Evolutionary conservation across 1,140 invertebrate species (phyloP).

Genomic region (Brachionus rotundiformis): DNA sequence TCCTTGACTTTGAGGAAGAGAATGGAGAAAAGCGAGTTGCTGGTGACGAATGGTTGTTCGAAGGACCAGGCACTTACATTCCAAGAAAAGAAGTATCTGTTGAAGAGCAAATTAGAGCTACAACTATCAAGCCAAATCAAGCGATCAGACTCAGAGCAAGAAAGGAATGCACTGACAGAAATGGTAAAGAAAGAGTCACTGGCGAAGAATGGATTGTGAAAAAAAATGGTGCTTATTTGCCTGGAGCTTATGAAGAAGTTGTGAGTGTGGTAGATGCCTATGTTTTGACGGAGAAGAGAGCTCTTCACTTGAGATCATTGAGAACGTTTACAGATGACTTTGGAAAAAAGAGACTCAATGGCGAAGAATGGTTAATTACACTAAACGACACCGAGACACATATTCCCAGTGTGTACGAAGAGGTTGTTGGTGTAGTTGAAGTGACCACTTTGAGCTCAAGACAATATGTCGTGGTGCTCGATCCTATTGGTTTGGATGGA

Average conservation of each 20-base stretch:
- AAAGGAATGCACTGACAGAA: constrained; percentile 65
- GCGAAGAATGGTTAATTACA: constrained; percentile 67
- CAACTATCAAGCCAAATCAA: constrained; percentile 65
- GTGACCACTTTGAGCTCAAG: constrained; percentile 66
- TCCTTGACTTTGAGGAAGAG: constrained; percentile 51
- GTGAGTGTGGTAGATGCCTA: constrained; percentile 65
- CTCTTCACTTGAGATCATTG: constrained; percentile 65
- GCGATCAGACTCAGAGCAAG: constrained; percentile 65
- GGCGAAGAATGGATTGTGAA: constrained; percentile 67
- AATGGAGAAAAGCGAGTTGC: constrained; percentile 19
- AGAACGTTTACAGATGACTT: constrained; percentile 66
- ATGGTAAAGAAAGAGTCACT: constrained; percentile 63
- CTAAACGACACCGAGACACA: constrained; percentile 65
- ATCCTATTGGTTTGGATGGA: constrained; percentile 65
- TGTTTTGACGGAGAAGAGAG: constrained; percentile 67
- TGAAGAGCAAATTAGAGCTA: constrained; percentile 62
- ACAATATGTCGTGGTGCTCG: constrained; percentile 66
- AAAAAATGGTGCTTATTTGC: constrained; percentile 66
- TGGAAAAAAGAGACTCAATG: constrained; percentile 64
- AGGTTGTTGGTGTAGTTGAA: constrained; percentile 64
- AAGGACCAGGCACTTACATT: constrained; percentile 52
- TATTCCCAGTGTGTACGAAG: constrained; percentile 67
- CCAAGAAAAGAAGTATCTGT: constrained; percentile 66
- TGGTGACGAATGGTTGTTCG: constrained; percentile 52
- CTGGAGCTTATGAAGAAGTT: constrained; percentile 67